Evolutionary conservation across 2,113 vertebrate species (phyloP), one percentile per base, ranked within the genome.

Genomic region (Onychostruthus taczanowskii): DNA sequence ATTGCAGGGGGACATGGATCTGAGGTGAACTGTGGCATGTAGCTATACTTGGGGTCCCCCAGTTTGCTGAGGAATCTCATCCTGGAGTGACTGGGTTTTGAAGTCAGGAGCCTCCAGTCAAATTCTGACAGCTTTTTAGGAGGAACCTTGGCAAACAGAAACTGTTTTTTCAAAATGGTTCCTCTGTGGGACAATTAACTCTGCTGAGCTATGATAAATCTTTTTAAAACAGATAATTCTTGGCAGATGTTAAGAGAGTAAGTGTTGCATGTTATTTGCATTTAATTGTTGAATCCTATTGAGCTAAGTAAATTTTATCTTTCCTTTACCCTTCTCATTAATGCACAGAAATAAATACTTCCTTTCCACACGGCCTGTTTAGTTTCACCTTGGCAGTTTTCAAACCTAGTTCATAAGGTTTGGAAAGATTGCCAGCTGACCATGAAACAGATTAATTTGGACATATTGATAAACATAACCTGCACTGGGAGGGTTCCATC

Each of bases 1-100:
- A 61, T 26, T 61, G 30, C 19, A 41, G 18, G 12, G 4, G 23
- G 20, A 41, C 21, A 8, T 6, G 35, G 41, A n/a, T 64, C 14
- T 64, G 46, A 47, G 26, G 12, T 41, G 35, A 82, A 16, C n/a
- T 7, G 3, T 4, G 4, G 5, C 20, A 39, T 28, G 33, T 66
- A n/a, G 15, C 6, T 30, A 0, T 28, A 18, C 6, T 8, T 74
- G 16, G 5, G 5, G 4, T 63, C 35, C 30, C 30, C 7, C 7
- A 15, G 1, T 39, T 7, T 37, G 7, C 9, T 1, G 2, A 44
- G 41, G 15, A 87, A 47, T 56, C 15, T 7, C 6, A 49, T 28
- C 5, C 28, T 83, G 13, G 6, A 30, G 7, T 26, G 24, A 22
- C 58, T 56, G 7, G 6, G 2, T 28, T 89, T 74, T 50, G 85